Evolutionary conservation across 2,797 vertebrate species (phyloP).

Genomic region (Lagorchestes hirsutus): DNA sequence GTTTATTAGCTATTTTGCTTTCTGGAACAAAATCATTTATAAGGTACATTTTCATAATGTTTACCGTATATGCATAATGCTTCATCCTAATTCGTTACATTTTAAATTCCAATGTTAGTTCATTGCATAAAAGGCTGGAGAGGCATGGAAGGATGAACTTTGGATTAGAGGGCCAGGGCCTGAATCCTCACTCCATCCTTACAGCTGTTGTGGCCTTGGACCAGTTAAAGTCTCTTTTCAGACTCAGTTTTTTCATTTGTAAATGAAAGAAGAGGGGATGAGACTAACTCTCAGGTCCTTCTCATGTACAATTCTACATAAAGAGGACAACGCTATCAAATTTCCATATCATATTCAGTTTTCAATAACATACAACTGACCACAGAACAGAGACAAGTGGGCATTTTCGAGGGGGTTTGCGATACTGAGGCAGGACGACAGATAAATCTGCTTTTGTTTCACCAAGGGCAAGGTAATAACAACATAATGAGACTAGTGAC

Average conservation of each 20-base stretch:
- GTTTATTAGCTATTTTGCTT: neutral
- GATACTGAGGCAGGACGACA: neutral
- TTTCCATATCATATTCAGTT: neutral
- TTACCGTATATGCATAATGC: neutral
- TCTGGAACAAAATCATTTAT: neutral
- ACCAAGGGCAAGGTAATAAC: neutral
- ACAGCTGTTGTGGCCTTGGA: neutral
- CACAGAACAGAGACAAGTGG: neutral
- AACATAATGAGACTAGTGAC: neutral
- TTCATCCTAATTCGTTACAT: neutral
- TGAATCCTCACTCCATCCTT: neutral
- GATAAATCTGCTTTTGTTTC: neutral
- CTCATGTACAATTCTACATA: too few relatives aligned
- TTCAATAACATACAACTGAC: neutral
- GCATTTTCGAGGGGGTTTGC: neutral
- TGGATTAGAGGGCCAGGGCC: neutral
- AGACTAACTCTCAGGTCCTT: too few relatives aligned
- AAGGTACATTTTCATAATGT: neutral
- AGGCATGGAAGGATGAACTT: neutral
- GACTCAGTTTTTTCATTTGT: neutral
- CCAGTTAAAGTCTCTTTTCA: neutral
- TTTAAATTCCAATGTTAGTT: neutral
- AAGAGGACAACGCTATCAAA: neutral
- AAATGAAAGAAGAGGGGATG: too few relatives aligned
- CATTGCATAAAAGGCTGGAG: too few relatives aligned